Evolutionary conservation across 2,888 invertebrate species (phyloP).

Genomic region (Agrotis ipsilon): DNA sequence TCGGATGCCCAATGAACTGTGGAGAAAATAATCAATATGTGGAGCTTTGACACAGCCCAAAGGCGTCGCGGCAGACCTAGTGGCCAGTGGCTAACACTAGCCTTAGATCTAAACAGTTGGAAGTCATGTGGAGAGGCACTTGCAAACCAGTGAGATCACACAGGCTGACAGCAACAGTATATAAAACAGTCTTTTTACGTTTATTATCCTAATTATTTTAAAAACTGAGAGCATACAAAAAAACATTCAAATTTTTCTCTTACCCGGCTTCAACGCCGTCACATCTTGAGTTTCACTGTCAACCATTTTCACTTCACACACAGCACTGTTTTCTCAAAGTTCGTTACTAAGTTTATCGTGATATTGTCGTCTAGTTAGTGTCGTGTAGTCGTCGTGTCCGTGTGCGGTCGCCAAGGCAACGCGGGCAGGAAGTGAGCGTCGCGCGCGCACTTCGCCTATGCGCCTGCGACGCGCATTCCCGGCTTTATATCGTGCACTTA

Average conservation of each 20-base stretch:
- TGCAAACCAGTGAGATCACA: too few species aligned
- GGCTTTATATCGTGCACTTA: constrained; percentile 59
- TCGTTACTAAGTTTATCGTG: constrained; percentile 28
- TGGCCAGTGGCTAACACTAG: too few species aligned
- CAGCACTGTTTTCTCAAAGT: constrained; percentile 43
- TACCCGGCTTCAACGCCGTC: constrained; percentile 70
- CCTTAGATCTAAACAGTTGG: too few species aligned
- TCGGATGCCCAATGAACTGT: too few species aligned
- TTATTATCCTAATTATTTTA: too few species aligned
- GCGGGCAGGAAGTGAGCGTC: constrained; percentile 64
- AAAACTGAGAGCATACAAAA: not conserved
- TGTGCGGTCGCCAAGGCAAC: constrained; percentile 58
- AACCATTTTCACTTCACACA: constrained; percentile 70
- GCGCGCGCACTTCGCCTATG: constrained; percentile 62
- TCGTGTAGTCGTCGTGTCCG: constrained; percentile 17
- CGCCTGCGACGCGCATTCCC: constrained; percentile 33
- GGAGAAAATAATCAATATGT: too few species aligned
- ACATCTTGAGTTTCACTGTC: constrained; percentile 65
- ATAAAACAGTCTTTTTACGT: too few species aligned
- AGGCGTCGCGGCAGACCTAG: too few species aligned
- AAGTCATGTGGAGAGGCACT: too few species aligned
- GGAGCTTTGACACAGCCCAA: too few species aligned
- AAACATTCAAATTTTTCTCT: constrained; percentile 32
- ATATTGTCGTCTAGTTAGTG: constrained; percentile 17
- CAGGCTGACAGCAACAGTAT: too few species aligned